These are phyloP conservation scores for Rhagonycha lutea DNA, from an alignment of 2,888 invertebrate genomes.

Conservation along the genomic window DNA sequence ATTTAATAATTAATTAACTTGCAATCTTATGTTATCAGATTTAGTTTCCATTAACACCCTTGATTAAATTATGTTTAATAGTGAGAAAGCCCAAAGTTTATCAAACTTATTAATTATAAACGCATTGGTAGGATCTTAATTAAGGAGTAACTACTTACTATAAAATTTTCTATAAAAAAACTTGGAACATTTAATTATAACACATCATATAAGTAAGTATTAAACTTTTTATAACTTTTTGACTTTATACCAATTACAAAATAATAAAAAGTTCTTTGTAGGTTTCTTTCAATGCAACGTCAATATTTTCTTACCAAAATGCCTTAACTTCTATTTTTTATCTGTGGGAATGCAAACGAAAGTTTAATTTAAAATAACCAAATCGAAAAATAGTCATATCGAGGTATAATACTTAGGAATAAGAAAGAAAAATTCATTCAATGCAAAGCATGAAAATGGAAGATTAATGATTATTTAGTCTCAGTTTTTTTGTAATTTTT, in stretches of 20 bases:
- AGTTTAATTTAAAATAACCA: too few species aligned
- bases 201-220: background rate
- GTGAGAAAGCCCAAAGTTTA: background rate
- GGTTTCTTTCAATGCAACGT: background rate
- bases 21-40: background rate
- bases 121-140: background rate
- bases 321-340: background rate
- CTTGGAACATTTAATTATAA: background rate
- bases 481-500: too few species aligned
- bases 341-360: background rate
- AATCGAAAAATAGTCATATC: too few species aligned
- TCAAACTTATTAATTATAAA: constrained; percentile 4
- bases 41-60: constrained; percentile 1
- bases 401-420: too few species aligned
- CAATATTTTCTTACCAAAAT: background rate
- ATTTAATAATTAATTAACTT: background rate
- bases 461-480: too few species aligned
- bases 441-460: too few species aligned
- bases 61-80: constrained; percentile 1
- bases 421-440: too few species aligned
- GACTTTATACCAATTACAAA: background rate
- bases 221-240: background rate
- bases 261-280: background rate
- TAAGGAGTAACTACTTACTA: background rate
- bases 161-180: background rate